phyloP scores from a whole-genome alignment of 2,113 vertebrate species.

The Eleginops maclovinus region DNA sequence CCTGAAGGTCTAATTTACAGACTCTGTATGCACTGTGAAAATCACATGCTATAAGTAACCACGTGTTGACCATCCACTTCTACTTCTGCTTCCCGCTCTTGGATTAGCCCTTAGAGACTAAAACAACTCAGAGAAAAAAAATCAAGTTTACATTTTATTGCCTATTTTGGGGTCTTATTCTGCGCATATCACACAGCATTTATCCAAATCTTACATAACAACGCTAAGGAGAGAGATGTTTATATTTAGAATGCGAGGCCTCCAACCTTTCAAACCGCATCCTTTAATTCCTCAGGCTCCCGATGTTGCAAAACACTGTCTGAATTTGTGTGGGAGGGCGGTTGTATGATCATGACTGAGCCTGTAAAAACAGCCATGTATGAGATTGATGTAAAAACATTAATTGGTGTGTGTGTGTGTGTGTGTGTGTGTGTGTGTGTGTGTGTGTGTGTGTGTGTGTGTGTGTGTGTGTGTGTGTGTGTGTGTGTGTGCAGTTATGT shows the following conservation, averaged over 20 bases:
- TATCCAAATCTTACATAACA: constrained; percentile 57
- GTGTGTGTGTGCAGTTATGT: constrained; percentile 8
- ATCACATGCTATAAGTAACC: constrained; percentile 36
- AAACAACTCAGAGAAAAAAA: neutral
- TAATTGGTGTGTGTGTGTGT: constrained; percentile 19
- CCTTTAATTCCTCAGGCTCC: constrained; percentile 53
- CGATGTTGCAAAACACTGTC: constrained; percentile 58
- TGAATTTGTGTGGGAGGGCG: constrained; percentile 68
- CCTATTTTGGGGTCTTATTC: constrained; percentile 1
- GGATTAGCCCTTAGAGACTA: neutral
- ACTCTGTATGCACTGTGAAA: constrained; percentile 3
- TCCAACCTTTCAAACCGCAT: constrained; percentile 63
- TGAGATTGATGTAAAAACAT: constrained; percentile 38
- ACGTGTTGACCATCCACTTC: neutral
- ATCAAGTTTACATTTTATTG: neutral
- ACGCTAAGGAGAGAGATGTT: constrained; percentile 39
- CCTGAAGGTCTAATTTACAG: constrained; percentile 14
- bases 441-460: constrained; percentile 3
- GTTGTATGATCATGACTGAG: constrained; percentile 61
- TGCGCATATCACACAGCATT: neutral
- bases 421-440: constrained; percentile 2
- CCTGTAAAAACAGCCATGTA: constrained; percentile 50
- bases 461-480: constrained; percentile 1
- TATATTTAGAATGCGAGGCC: constrained; percentile 62
- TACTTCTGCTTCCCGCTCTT: neutral